Conservation (phyloP, 2,888 invertebrate species). For the Chymomyza procnemis region DNA sequence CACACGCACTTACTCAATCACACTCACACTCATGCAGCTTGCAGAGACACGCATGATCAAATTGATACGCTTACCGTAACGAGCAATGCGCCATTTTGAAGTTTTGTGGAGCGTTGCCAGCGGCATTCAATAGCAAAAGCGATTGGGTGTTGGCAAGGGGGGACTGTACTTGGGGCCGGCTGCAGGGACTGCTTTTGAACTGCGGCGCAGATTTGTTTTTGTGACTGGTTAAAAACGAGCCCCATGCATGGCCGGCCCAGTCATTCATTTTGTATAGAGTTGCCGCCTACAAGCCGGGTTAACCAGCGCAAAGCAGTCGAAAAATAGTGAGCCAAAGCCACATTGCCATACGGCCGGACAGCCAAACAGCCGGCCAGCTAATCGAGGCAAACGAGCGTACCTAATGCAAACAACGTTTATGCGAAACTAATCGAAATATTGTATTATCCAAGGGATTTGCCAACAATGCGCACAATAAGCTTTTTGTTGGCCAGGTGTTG, state of each 20-base stretch:
- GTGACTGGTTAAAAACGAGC: background rate
- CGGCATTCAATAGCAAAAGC: background rate
- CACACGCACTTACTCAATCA: conserved; percentile 12
- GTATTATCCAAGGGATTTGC: background rate
- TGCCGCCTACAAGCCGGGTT: background rate
- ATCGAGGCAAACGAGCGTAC: conserved; percentile 7
- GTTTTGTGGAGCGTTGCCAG: conserved; percentile 2
- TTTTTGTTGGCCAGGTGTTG: too few species aligned
- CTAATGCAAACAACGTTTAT: background rate
- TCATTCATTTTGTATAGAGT: background rate
- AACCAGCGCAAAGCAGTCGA: background rate
- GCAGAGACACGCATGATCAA: conserved; percentile 61
- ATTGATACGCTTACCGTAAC: conserved; percentile 66
- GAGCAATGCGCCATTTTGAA: conserved; percentile 30
- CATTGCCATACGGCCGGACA: background rate
- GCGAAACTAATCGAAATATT: background rate
- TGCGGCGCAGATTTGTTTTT: background rate
- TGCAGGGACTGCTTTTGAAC: background rate
- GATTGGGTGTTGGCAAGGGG: too few species aligned
- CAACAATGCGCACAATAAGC: too few species aligned
- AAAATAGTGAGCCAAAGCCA: background rate
- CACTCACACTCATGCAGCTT: background rate
- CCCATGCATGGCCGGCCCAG: background rate
- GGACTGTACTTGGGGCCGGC: too few species aligned
- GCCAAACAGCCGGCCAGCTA: background rate